Evolutionary conservation across 2,113 vertebrate genomes (phyloP), one percentile per base, ranked within the genome.

Genomic region (Engystomops pustulosus): DNA sequence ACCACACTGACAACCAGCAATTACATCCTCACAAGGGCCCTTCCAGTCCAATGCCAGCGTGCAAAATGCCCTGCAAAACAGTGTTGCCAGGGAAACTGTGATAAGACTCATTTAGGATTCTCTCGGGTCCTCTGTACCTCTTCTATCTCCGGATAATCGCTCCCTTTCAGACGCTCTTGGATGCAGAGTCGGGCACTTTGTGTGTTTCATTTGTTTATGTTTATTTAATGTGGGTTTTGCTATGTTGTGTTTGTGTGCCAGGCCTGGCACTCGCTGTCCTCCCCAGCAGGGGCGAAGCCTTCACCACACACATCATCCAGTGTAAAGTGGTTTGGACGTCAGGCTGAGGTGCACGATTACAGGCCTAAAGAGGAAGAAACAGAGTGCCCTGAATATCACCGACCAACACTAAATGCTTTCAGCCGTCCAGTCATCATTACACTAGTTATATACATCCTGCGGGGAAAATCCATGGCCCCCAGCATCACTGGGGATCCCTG

Each of bases 1-100:
- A 18, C 38, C 79, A 3, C 65, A 20, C 60, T 51, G 79, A 81
- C 51, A 81, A 69, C 80, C 68, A 10, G 14, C 68, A 81, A 81
- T 81, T 81, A 81, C 15, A 0, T 9, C n/a, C 27, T 72, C 67
- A 58, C 30, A 68, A 34, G 25, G n/a, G 30, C 62, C 45, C 44
- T 20, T 23, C 45, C 62, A 47, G 25, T 17, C 20, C 38, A 4
- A 36, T 68, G 65, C 30, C 79, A 77, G 62, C 8, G 62, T 4
- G 14, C 20, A 34, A 25, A n/a, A 18, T 12, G 41, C 60, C 44
- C 30, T 27, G 62, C 49, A 41, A 4, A 27, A 15, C 80, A 55
- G 23, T n/a, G 67, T 58, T 81, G 34, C 67, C 80, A 72, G 5
- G 80, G 80, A 81, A 81, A 81, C 67, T 0, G 49, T 2, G 32